Base-by-base conservation (phyloP, 2,888 invertebrate genomes). In the Cantharis lateralis region DNA sequence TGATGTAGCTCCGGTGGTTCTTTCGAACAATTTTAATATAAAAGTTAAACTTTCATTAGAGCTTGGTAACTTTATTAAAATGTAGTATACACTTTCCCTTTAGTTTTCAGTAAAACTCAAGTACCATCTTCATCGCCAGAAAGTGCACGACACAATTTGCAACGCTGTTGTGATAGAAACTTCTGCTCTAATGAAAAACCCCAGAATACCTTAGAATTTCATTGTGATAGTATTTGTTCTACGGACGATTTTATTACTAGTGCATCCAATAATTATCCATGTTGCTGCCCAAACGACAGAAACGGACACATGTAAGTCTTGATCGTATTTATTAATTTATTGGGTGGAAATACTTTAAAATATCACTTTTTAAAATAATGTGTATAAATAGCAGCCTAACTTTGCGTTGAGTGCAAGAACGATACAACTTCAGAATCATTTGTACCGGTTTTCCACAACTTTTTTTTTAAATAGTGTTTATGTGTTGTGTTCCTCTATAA, bases 221-320 rank as follows among this genome's bases (percentile, higher is more conserved):
- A 70, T 82, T 84, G 73, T 81, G 82, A 72, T 84, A 83, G 84
- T 85, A 83, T 76, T 84, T 83, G 76, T 85, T 32, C 86, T 87
- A 72, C 81, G 85, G 15, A 87, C 87, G 70, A 79, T 87, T 64
- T 72, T 80, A 81, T 78, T 78, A 77, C 77, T 78, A 79, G 69
- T 81, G 81, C 89, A 89, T 85, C 89, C 89, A 79, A 88, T 89
- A 83, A 89, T 89, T 62, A 84, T 89, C 78, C 89, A 89, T 74
- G 90, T 89, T 48, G 90, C 89, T n/a, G 90, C 89, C 82, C 90
- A 89, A 83, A 90, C 89, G 75, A 90, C 89, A 87, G 89, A 89
- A 83, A 90, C 89, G 83, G 90, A 89, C 84, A 90, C 89, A 85
- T 87, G 89, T 83, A 82, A 77, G 84, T 24, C 24, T 9, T 9